Evolutionary conservation across 2,113 vertebrate species (phyloP).

Genomic region (Cairina moschata): DNA sequence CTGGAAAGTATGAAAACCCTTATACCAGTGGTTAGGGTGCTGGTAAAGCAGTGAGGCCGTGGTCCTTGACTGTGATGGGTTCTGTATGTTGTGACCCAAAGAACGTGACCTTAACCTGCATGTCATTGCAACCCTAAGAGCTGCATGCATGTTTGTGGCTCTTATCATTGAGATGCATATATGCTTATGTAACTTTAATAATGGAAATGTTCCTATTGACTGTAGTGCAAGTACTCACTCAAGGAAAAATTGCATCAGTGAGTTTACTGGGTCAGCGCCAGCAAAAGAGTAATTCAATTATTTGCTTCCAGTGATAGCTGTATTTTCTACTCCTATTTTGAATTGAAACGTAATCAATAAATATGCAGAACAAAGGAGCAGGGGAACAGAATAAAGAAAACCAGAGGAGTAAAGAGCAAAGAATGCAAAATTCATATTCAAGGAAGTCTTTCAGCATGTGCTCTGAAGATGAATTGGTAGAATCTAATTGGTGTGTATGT

Average conservation of each 20-base stretch:
- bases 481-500: neutral
- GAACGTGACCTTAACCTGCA: neutral
- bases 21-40: neutral
- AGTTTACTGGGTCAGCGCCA: neutral
- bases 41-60: neutral
- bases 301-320: neutral
- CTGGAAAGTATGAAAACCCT: neutral
- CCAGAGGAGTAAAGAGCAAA: neutral
- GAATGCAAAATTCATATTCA: neutral
- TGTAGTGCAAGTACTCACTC: slow-evolving; percentile 17
- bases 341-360: neutral
- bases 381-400: neutral
- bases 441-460: neutral
- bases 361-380: neutral
- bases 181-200: neutral
- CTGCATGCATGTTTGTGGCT: neutral
- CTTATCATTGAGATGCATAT: neutral
- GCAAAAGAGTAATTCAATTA: neutral
- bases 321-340: neutral
- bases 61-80: neutral
- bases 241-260: slow-evolving; percentile 22
- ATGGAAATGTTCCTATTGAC: neutral
- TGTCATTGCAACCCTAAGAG: neutral
- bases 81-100: neutral
- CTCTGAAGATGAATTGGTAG: neutral